Percentiles rank a stretch among this genome's conserved stretches.
These are phyloP conservation scores for Cyprinodon variegatus DNA, from an alignment of 2,113 vertebrate genomes.

Conservation along the genomic window DNA sequence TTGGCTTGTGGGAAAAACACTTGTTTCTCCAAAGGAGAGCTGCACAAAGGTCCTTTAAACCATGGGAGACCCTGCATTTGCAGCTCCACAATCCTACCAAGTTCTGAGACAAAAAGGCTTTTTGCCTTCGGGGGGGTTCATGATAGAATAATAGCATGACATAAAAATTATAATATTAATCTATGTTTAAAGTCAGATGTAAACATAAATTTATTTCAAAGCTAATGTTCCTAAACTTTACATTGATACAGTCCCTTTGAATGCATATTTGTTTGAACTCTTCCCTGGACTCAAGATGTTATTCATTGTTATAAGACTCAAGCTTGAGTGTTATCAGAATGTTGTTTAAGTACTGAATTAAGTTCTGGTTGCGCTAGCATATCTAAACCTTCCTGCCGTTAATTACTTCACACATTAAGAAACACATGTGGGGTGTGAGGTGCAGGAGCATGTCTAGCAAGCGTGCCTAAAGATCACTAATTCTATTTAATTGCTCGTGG, in stretches of 20 bases:
- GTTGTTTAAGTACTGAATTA: not conserved
- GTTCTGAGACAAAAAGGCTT: not conserved
- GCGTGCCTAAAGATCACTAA: conserved; percentile 39
- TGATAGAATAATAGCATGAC: not conserved
- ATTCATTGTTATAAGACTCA: not conserved
- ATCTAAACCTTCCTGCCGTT: not conserved
- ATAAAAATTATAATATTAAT: not conserved
- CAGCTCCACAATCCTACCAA: not conserved
- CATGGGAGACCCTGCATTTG: not conserved
- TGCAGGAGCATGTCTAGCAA: not conserved
- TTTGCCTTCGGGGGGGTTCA: not conserved
- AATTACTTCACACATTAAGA: not conserved
- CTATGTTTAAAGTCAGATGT: no score
- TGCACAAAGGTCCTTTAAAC: not conserved
- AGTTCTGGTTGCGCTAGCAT: not conserved
- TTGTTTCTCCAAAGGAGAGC: no score
- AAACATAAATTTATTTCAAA: not conserved
- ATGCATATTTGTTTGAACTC: not conserved
- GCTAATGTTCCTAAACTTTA: not conserved
- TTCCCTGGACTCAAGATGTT: not conserved
- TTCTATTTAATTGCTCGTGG: conserved; percentile 16
- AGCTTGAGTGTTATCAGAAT: not conserved
- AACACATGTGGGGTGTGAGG: conserved; percentile 3
- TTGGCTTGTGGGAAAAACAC: no score
- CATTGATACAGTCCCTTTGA: not conserved